Conservation (phyloP, 2,113 vertebrate species). For the Toxotes chatareus region DNA sequence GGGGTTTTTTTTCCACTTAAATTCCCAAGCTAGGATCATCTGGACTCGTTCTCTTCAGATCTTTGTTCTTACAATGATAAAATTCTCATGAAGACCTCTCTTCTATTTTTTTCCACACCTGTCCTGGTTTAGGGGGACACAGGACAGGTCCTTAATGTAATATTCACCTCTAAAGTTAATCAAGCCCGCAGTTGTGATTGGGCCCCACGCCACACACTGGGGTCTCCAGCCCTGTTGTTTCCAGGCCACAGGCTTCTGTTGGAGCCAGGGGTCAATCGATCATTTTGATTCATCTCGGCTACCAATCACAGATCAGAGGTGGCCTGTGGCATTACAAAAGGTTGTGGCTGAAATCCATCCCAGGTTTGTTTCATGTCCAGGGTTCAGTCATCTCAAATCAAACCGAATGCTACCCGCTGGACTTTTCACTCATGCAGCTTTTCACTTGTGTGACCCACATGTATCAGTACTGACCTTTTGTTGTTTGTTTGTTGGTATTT, state of each 20-base stretch:
- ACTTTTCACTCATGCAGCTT: background rate
- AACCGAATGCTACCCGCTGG: constrained; percentile 4
- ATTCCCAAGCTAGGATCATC: background rate
- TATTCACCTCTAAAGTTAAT: constrained; percentile 52
- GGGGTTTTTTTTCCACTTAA: constrained; percentile 16
- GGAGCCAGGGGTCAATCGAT: constrained; percentile 72
- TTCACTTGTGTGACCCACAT: background rate
- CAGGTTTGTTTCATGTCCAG: constrained; percentile 38
- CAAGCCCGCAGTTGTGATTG: constrained; percentile 45
- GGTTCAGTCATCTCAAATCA: constrained; percentile 22
- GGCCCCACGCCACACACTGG: constrained; percentile 20
- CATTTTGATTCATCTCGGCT: constrained; percentile 77
- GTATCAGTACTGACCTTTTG: background rate
- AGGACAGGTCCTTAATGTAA: constrained; percentile 48
- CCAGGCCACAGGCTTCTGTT: constrained; percentile 55
- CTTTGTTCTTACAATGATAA: background rate
- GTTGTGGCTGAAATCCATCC: constrained; percentile 57
- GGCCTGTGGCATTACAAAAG: constrained; percentile 75
- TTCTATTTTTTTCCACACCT: background rate
- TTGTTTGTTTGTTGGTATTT: background rate
- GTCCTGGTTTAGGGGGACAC: constrained; percentile 17
- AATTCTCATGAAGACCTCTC: background rate
- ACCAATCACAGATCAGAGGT: constrained; percentile 79
- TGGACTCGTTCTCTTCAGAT: background rate
- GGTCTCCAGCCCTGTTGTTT: constrained; percentile 63